Conservation (phyloP, 2,888 invertebrate species). For the Cenopis cana region DNA sequence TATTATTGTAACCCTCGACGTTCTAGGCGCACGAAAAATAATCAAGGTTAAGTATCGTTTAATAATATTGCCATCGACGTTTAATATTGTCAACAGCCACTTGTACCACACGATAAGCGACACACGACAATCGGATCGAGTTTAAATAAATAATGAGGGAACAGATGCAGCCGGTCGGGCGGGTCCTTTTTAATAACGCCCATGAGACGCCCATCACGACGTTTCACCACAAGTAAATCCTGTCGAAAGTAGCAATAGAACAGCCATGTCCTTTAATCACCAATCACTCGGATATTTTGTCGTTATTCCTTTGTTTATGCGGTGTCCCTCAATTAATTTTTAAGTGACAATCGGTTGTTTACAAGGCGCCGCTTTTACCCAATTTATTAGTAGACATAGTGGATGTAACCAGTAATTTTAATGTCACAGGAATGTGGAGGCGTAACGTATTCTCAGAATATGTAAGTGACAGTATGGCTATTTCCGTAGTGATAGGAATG, state of each 20-base stretch:
- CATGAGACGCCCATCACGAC: conserved; percentile 34
- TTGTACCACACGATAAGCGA: conserved; percentile 56
- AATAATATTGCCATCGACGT: background rate
- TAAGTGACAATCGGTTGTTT: conserved; percentile 3
- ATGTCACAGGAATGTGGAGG: conserved; percentile 14
- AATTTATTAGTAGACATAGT: background rate
- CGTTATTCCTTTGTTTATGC: conserved; percentile 3
- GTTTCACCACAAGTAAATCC: conserved; percentile 1
- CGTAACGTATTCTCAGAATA: conserved; percentile 13
- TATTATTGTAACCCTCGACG: background rate
- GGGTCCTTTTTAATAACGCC: conserved; percentile 68
- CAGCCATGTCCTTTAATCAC: background rate
- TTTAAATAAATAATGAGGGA: conserved; percentile 83
- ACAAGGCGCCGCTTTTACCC: conserved; percentile 1
- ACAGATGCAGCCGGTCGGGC: conserved; percentile 62
- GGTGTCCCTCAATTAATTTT: conserved; percentile 20
- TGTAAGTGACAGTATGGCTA: background rate
- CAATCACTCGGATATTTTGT: background rate
- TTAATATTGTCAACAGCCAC: conserved; percentile 27
- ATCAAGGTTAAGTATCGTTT: background rate
- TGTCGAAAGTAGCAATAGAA: background rate
- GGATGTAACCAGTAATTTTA: conserved; percentile 7
- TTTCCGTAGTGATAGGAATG: background rate
- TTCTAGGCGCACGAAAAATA: background rate
- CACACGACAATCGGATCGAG: conserved; percentile 78